Conservation (phyloP, 2,888 invertebrate genomes). For the Belgica antarctica region DNA sequence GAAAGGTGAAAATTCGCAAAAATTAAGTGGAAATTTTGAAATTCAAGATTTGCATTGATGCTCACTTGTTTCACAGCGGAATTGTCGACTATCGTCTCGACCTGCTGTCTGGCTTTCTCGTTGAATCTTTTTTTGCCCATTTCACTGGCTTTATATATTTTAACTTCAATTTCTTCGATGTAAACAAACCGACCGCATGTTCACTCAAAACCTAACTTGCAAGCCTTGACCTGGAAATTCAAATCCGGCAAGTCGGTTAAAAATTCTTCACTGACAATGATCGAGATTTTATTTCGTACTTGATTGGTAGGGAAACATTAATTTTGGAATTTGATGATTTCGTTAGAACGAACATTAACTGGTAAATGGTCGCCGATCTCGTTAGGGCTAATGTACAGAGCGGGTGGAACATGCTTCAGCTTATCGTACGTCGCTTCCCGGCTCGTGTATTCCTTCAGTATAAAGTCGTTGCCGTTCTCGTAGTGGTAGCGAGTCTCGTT, state of each 20-base stretch:
- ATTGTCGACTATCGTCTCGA: constrained; percentile 69
- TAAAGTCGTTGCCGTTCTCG: constrained; percentile 70
- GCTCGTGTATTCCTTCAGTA: constrained; percentile 78
- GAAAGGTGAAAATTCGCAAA: constrained; percentile 49
- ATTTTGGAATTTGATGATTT: constrained; percentile 48
- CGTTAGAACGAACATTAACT: constrained; percentile 56
- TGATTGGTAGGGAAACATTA: neutral
- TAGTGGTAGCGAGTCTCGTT: constrained; percentile 86
- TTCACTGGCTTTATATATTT: constrained; percentile 35
- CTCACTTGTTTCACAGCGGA: constrained; percentile 66
- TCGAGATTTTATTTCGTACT: neutral
- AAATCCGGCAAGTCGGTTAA: neutral
- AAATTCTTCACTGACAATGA: neutral
- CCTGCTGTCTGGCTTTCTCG: constrained; percentile 70
- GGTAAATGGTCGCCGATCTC: constrained; percentile 67
- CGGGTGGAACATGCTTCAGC: constrained; percentile 62
- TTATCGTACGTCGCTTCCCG: constrained; percentile 72
- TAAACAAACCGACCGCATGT: constrained; percentile 25
- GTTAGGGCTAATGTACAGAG: constrained; percentile 66
- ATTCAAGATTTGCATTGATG: constrained; percentile 33
- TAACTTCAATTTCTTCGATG: neutral
- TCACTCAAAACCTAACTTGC: neutral
- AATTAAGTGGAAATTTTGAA: constrained; percentile 13
- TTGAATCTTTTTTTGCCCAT: constrained; percentile 76
- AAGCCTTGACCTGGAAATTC: neutral